Evolutionary conservation across 2,888 invertebrate genomes (phyloP).

Genomic region (Catocala nupta): DNA sequence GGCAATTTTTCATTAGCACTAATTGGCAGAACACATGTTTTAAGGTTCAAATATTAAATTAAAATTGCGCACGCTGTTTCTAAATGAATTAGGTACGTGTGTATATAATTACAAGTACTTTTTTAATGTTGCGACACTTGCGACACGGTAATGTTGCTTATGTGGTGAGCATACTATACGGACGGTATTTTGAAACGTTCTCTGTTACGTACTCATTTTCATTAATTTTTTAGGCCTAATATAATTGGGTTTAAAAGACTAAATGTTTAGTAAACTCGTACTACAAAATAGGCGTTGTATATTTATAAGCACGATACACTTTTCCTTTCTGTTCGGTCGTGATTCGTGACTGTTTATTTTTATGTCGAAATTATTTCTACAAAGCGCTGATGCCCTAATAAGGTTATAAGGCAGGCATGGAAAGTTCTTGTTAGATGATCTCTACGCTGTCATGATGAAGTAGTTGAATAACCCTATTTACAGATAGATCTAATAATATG

Average conservation of each 20-base stretch:
- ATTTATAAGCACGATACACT: neutral
- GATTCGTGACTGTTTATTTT: neutral
- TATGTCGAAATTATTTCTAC: too few relatives aligned
- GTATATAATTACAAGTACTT: conserved; percentile 6
- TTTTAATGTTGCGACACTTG: conserved; percentile 17
- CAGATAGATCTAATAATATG: too few relatives aligned
- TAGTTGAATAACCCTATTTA: too few relatives aligned
- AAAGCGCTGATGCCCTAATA: too few relatives aligned
- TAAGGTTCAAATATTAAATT: conserved; percentile 14
- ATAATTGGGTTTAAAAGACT: too few relatives aligned
- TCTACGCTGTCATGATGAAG: too few relatives aligned
- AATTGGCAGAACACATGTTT: conserved; percentile 13
- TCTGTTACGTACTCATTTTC: neutral
- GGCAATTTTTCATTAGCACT: conserved; percentile 9
- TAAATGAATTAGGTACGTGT: conserved; percentile 22
- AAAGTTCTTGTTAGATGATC: too few relatives aligned
- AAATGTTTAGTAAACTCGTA: too few relatives aligned
- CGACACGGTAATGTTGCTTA: neutral
- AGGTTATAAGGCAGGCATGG: too few relatives aligned
- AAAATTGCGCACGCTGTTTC: conserved; percentile 14
- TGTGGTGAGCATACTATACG: conserved; percentile 2
- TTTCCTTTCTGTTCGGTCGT: conserved; percentile 2
- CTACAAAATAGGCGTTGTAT: too few relatives aligned
- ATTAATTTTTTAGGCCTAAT: too few relatives aligned
- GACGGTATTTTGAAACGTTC: conserved; percentile 2